These are phyloP conservation scores for Phaenicophaeus curvirostris DNA, from an alignment of 2,797 vertebrate species.

Conservation along the genomic window DNA sequence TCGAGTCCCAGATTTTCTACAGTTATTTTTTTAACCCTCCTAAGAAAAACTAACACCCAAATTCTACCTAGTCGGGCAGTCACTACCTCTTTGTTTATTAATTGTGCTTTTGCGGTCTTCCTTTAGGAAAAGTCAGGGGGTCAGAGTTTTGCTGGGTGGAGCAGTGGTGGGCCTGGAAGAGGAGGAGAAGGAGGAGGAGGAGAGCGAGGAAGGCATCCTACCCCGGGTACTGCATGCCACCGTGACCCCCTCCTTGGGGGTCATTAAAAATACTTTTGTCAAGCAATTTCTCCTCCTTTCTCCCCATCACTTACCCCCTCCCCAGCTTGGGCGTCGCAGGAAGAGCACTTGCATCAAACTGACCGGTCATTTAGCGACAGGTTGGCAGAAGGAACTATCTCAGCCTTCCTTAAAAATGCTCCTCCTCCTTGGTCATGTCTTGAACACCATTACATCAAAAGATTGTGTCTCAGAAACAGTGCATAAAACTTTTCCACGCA, in stretches of 20 bases:
- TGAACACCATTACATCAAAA: neutral
- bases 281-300: neutral
- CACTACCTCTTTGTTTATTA: neutral
- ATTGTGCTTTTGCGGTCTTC: neutral
- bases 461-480: accelerated
- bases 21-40: neutral
- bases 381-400: neutral
- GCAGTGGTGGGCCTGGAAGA: neutral
- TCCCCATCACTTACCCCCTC: neutral
- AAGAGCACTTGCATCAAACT: neutral
- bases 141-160: neutral
- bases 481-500: accelerated
- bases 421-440: accelerated
- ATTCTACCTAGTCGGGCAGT: neutral
- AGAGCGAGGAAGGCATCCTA: neutral
- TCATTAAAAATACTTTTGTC: slow-evolving; percentile 30
- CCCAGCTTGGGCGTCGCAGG: neutral
- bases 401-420: neutral
- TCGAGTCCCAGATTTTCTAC: neutral
- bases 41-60: neutral
- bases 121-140: neutral
- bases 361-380: neutral
- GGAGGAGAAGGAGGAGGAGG: neutral
- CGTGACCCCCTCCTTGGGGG: neutral
- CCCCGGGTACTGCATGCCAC: neutral